Conservation (phyloP, 1,140 invertebrate genomes). For the Littorina saxatilis region DNA sequence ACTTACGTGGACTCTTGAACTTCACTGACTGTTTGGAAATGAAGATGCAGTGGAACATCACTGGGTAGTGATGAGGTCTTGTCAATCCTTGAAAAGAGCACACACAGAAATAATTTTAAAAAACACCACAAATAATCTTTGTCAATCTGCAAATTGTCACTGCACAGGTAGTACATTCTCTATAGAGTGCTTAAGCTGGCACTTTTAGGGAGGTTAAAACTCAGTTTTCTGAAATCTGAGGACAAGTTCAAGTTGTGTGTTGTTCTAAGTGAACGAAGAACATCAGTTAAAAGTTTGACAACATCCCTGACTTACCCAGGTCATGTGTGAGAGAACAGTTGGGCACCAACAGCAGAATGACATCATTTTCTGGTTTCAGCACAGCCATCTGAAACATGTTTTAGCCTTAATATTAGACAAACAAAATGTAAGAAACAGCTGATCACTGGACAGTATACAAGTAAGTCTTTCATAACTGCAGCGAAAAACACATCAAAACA, state of each 20-base stretch:
- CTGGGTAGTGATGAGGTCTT: constrained; percentile 52
- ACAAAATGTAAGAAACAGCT: too few species aligned
- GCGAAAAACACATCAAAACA: too few species aligned
- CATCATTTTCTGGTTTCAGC: constrained; percentile 49
- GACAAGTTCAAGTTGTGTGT: too few species aligned
- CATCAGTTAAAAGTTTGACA: too few species aligned
- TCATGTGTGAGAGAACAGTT: constrained; percentile 33
- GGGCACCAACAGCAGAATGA: constrained; percentile 46
- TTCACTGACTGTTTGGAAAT: constrained; percentile 42
- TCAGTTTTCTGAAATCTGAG: too few species aligned
- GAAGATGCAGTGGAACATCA: constrained; percentile 54
- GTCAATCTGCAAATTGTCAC: neutral
- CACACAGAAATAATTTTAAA: neutral
- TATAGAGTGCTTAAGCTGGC: too few species aligned
- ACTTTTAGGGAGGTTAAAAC: too few species aligned
- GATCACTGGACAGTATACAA: too few species aligned
- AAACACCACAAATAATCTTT: neutral
- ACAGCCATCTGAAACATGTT: constrained; percentile 51
- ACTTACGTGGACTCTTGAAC: constrained; percentile 38
- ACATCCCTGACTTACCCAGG: constrained; percentile 30
- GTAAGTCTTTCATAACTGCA: too few species aligned
- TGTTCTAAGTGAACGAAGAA: too few species aligned
- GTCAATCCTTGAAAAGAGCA: constrained; percentile 46
- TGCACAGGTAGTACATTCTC: too few species aligned
- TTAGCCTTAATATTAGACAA: too few species aligned